Evolutionary conservation across 2,113 vertebrate genomes (phyloP), one percentile per base, ranked within the genome.

Genomic region (Paraplagusia blochii): DNA sequence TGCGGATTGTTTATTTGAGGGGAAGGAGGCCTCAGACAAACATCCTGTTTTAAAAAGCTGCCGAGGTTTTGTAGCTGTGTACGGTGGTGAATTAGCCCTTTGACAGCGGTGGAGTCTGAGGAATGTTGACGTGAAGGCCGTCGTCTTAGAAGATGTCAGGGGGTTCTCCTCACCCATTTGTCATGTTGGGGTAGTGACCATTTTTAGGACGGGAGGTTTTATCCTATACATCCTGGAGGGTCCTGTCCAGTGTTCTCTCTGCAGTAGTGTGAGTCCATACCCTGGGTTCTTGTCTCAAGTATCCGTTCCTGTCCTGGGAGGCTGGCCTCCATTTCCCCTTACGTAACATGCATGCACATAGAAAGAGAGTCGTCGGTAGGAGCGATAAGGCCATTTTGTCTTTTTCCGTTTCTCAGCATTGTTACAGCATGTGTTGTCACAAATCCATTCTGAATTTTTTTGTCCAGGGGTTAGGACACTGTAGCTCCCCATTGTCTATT

Each of bases 1-100:
- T 90, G 88, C 85, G 87, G 91, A 91, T 92, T 95, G 93, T 95
- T 97, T 94, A 94, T 94, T 91, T 92, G 92, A 92, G 91, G 92
- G 90, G 88, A 91, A 90, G 90, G 90, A 92, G 88, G 90, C 91
- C 88, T 90, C 89, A 81, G 90, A 89, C 91, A 93, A 93, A 92
- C 94, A 93, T 94, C 93, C 93, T 95, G 93, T 92, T 93, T 94
- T 92, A 90, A 90, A 88, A 90, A 88, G 81, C 87, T 34, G 65
- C 79, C 90, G 85, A 77, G 79, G 78, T 89, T 88, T 89, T 84
- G 84, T 89, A 87, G 68, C 85, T 69, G 79, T 74, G 69, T 57
- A 48, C 44, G 70, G 87, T 80, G 71, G 86, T 87, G 83, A 86
- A 84, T 88, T 87, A 84, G 79, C 82, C 79, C 86, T 89, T 87